phyloP scores from a whole-genome alignment of 2,797 vertebrate genomes.

The Pygocentrus nattereri region DNA sequence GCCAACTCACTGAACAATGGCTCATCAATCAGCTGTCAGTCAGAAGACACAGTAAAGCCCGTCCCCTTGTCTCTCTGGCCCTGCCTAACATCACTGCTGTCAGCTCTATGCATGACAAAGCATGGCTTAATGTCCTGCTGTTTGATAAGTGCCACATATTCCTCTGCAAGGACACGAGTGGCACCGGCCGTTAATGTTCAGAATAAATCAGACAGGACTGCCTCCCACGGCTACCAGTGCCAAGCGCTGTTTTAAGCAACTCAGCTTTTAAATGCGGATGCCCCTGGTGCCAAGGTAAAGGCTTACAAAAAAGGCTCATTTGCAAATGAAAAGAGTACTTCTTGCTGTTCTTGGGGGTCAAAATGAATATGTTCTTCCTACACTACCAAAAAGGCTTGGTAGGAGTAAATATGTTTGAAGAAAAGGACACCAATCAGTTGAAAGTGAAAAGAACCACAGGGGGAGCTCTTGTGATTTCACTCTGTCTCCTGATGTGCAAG shows the following conservation, averaged over 20 bases:
- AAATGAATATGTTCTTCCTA: slow-evolving; percentile 60
- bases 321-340: slow-evolving; percentile 63
- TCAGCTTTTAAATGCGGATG: slow-evolving; percentile 61
- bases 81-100: slow-evolving; percentile 39
- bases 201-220: slow-evolving; percentile 64
- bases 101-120: slow-evolving; percentile 48
- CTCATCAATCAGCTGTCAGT: slow-evolving; percentile 57
- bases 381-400: slow-evolving; percentile 50
- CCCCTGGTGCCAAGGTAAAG: slow-evolving; percentile 64
- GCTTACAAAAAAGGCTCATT: slow-evolving; percentile 62
- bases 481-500: slow-evolving; percentile 30
- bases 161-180: slow-evolving; percentile 57
- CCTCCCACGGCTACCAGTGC: slow-evolving; percentile 53
- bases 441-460: slow-evolving; percentile 13
- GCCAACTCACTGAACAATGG: slow-evolving; percentile 36
- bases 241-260: slow-evolving; percentile 46
- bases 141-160: slow-evolving; percentile 50
- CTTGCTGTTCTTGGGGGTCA: slow-evolving; percentile 64
- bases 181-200: slow-evolving; percentile 55
- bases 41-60: slow-evolving; percentile 46
- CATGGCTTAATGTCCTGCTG: slow-evolving; percentile 50
- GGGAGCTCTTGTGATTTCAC: slow-evolving; percentile 36
- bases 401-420: slow-evolving; percentile 61
- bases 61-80: slow-evolving; percentile 49
- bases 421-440: slow-evolving; percentile 47